Base-by-base conservation (phyloP, 2,113 vertebrate species). In the Sinocyclocheilus anshuiensis region DNA sequence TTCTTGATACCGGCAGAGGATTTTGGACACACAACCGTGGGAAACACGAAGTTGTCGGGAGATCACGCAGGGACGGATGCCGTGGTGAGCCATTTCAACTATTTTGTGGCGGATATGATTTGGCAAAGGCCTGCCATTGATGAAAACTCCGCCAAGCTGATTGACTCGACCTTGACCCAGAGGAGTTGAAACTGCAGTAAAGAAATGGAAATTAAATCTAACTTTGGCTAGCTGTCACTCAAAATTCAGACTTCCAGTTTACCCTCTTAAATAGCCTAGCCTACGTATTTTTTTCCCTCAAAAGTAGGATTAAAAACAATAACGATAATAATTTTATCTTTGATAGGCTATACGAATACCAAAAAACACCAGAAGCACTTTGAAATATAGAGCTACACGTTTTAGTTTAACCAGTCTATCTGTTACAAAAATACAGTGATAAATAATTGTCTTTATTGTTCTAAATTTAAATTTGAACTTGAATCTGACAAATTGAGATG, bases 81-180 rank as follows among this genome's bases (percentile, higher is more conserved):
- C 98, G 29, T 99, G 98, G 84, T 99, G 98, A 11, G 98, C 98
- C 98, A 99, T 98, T 92, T 99, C 98, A 89, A 99, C 98, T 8
- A 99, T 99, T 93, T 98, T 99, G 90, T 99, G 98, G 2, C 98
- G 96, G 90, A 99, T 98, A 90, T 99, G 98, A 91, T 99, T 99
- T 59, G 98, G 98, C 63, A 99, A 90, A 0, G 98, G 98, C 1
- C 98, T 94, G 10, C 98, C 98, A 48, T 99, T 99, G 90, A 99
- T 99, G 93, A 99, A 99, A 82, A 99, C 97, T 63, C 98, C 97
- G 0, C 98, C 98, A n/a, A 99, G 97, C 92, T 99, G 98, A 91
- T 99, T 99, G 91, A 99, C 98, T 77, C 98, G 95, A 33, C 98
- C 98, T 92, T 99, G 98, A 88, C 98, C 98, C 92, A 99, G 95